Percentiles rank a stretch among this genome's conserved stretches.
Evolutionary conservation across 1,140 invertebrate species (phyloP).

Genomic region (Harpegnathos saltator): DNA sequence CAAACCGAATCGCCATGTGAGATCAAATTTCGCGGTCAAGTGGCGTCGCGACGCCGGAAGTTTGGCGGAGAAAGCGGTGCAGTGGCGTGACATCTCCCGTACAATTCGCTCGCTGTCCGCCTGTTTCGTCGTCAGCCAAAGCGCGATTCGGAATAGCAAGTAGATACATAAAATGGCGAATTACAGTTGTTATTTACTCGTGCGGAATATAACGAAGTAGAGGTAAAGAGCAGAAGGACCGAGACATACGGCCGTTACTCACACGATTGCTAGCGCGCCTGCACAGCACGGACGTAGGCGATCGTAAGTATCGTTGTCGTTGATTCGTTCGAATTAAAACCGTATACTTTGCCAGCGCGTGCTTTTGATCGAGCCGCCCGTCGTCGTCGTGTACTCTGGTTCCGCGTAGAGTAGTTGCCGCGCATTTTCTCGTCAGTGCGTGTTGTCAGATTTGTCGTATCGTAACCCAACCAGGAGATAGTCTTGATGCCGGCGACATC

Average conservation of each 20-base stretch:
- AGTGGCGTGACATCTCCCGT: constrained; percentile 69
- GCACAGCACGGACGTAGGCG: neutral
- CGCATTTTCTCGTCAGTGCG: constrained; percentile 23
- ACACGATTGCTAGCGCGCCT: neutral
- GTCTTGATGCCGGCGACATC: constrained; percentile 24
- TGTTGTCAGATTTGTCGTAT: constrained; percentile 19
- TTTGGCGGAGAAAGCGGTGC: constrained; percentile 64
- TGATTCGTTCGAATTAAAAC: constrained; percentile 53
- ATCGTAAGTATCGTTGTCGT: constrained; percentile 67
- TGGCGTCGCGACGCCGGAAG: constrained; percentile 48
- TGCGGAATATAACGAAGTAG: constrained; percentile 64
- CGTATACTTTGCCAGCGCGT: constrained; percentile 44
- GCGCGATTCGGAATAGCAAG: constrained; percentile 69
- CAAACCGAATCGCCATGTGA: too few species aligned
- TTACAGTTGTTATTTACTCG: constrained; percentile 78
- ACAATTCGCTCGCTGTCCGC: constrained; percentile 16
- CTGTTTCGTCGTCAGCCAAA: constrained; percentile 54
- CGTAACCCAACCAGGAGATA: neutral
- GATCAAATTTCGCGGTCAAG: constrained; percentile 57
- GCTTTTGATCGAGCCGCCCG: constrained; percentile 3
- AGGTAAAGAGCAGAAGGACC: neutral
- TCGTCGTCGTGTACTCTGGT: neutral
- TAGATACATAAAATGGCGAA: constrained; percentile 78
- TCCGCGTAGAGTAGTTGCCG: neutral
- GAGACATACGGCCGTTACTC: neutral